phyloP scores from a whole-genome alignment of 2,888 invertebrate species.

The Hydropsyche betteni region DNA sequence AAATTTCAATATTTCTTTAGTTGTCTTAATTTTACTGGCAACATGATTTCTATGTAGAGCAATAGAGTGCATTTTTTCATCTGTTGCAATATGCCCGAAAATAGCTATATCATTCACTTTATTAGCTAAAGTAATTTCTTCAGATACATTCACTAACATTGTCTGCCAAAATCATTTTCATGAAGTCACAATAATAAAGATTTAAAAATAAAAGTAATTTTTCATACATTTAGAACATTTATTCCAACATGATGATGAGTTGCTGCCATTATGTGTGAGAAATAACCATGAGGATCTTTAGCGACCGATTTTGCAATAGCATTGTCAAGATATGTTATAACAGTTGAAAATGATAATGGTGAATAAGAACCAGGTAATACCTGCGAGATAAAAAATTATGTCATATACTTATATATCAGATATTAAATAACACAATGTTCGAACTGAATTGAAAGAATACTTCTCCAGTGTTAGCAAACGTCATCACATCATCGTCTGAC shows the following conservation, averaged over 20 bases:
- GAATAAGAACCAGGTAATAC: slow-evolving; percentile 44
- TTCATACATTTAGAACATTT: slow-evolving; percentile 56
- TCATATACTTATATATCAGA: slow-evolving; percentile 9
- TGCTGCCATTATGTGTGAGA: slow-evolving; percentile 8
- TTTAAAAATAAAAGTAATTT: background rate
- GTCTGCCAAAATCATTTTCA: slow-evolving; percentile 55
- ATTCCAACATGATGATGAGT: slow-evolving; percentile 52
- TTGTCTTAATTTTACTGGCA: slow-evolving; percentile 52
- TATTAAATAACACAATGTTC: background rate
- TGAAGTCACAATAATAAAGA: background rate
- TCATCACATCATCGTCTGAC: slow-evolving; percentile 71
- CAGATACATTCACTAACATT: slow-evolving; percentile 59
- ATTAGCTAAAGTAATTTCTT: slow-evolving; percentile 61
- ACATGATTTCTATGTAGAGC: slow-evolving; percentile 63
- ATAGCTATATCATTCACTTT: slow-evolving; percentile 70
- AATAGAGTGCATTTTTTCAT: slow-evolving; percentile 62
- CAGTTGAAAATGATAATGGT: slow-evolving; percentile 35
- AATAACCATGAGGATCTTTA: background rate
- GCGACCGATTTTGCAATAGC: slow-evolving; percentile 2
- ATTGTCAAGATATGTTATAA: slow-evolving; percentile 56
- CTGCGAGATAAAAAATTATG: slow-evolving; percentile 30
- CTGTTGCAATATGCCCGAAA: slow-evolving; percentile 70
- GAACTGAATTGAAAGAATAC: slow-evolving; percentile 54
- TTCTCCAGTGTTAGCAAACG: slow-evolving; percentile 80
- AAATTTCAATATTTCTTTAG: slow-evolving; percentile 54